These are phyloP conservation scores for Chionodraco myersi DNA, from an alignment of 2,113 vertebrate genomes.

Conservation along the genomic window DNA sequence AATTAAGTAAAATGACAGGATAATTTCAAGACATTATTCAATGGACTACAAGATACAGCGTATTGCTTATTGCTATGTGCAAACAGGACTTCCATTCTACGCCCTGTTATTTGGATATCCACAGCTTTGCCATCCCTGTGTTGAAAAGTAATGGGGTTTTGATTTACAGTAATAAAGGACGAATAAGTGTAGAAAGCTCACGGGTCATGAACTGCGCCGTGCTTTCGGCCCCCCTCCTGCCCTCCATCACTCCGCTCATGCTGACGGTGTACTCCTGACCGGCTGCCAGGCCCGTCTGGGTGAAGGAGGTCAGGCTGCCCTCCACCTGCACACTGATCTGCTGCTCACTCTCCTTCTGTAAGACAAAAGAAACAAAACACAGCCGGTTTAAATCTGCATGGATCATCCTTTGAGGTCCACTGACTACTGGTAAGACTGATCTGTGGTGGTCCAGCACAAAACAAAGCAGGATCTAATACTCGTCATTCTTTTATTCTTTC, in stretches of 20 bases:
- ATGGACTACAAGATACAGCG: not conserved
- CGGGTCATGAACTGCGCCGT: constrained; percentile 77
- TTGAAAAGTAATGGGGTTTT: not conserved
- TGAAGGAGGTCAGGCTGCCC: constrained; percentile 73
- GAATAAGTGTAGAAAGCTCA: constrained; percentile 48
- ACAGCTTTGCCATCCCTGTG: not conserved
- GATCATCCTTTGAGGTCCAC: not conserved
- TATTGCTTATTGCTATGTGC: not conserved
- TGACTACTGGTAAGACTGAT: not conserved
- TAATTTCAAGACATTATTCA: not conserved
- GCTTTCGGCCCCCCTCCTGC: constrained; percentile 69
- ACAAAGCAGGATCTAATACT: not conserved
- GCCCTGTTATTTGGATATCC: not conserved
- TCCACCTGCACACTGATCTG: constrained; percentile 60
- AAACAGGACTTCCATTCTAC: not conserved
- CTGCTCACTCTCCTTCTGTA: constrained; percentile 79
- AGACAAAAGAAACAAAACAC: not conserved
- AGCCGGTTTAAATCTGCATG: not conserved
- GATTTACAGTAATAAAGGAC: not conserved
- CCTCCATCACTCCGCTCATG: constrained; percentile 73
- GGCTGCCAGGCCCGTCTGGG: constrained; percentile 80
- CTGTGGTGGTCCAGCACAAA: not conserved
- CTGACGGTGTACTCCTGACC: constrained; percentile 82
- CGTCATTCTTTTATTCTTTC: not conserved
- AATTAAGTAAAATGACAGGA: not conserved